Percentiles rank a stretch among this genome's conserved stretches.
Conservation (phyloP, 2,888 invertebrate species). For the Epirrita christyi region DNA sequence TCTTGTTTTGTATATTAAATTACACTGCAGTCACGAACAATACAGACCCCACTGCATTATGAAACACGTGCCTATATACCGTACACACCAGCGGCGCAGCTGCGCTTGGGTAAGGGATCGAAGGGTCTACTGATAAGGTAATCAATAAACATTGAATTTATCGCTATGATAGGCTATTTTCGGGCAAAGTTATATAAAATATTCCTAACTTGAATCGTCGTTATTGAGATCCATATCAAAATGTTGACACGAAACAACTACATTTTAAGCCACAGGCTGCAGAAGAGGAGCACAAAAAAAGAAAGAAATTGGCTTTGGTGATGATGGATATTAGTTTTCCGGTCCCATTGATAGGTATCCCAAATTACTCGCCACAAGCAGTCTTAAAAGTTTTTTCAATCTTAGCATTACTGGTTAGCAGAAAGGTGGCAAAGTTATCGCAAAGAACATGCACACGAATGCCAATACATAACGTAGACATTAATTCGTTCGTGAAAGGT, state of each 20-base stretch:
- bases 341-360: too few relatives aligned
- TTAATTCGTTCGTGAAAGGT: conserved; percentile 34
- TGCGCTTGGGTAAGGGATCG: conserved; percentile 42
- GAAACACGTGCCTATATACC: conserved; percentile 21
- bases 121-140: conserved; percentile 22
- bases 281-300: too few relatives aligned
- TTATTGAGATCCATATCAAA: too few relatives aligned
- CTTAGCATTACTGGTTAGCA: conserved; percentile 1
- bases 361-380: too few relatives aligned
- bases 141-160: conserved; percentile 19
- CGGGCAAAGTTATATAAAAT: neutral
- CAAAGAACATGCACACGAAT: conserved; percentile 17
- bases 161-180: conserved; percentile 4
- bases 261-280: too few relatives aligned
- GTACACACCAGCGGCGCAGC: conserved; percentile 41
- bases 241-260: too few relatives aligned
- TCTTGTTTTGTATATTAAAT: conserved; percentile 4
- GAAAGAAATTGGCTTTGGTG: too few relatives aligned
- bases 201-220: neutral
- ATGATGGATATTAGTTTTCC: too few relatives aligned
- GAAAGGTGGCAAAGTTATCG: conserved; percentile 2
- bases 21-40: conserved; percentile 15
- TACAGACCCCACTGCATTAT: conserved; percentile 13
- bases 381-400: neutral
- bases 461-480: conserved; percentile 13